Evolutionary conservation across 2,113 vertebrate genomes (phyloP).

Genomic region (Burhinus oedicnemus): DNA sequence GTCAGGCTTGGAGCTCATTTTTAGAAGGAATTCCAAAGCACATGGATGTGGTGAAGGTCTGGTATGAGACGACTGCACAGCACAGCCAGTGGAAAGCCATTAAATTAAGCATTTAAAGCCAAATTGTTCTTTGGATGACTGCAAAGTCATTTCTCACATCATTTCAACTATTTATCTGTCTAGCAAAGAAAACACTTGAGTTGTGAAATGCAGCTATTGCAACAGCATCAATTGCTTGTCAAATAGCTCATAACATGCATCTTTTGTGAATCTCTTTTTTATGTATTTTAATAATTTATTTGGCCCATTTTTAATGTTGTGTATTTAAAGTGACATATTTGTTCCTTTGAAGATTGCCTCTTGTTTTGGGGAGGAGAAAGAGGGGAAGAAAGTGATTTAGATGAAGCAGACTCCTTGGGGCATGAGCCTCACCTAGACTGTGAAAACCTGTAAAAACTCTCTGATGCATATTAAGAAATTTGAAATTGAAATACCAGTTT

Average conservation of each 20-base stretch:
- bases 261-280: constrained; percentile 45
- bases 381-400: constrained; percentile 51
- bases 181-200: background rate
- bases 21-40: constrained; percentile 55
- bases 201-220: constrained; percentile 34
- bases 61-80: background rate
- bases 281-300: constrained; percentile 76
- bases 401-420: constrained; percentile 37
- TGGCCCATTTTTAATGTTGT: constrained; percentile 70
- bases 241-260: constrained; percentile 20
- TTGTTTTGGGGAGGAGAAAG: constrained; percentile 56
- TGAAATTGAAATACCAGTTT: background rate
- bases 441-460: constrained; percentile 37
- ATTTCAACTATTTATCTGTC: constrained; percentile 40
- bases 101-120: constrained; percentile 23
- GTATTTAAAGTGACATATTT: constrained; percentile 69
- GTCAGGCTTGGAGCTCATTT: constrained; percentile 41
- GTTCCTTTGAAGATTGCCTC: constrained; percentile 72
- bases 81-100: constrained; percentile 11
- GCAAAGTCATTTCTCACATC: constrained; percentile 33
- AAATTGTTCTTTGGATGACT: constrained; percentile 25
- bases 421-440: constrained; percentile 17
- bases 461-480: constrained; percentile 13
- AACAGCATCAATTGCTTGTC: constrained; percentile 22
- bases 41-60: constrained; percentile 32